Percentiles rank a stretch among this genome's conserved stretches.
These are phyloP conservation scores for Bombus consobrinus DNA, from an alignment of 1,140 invertebrate species.

Conservation along the genomic window DNA sequence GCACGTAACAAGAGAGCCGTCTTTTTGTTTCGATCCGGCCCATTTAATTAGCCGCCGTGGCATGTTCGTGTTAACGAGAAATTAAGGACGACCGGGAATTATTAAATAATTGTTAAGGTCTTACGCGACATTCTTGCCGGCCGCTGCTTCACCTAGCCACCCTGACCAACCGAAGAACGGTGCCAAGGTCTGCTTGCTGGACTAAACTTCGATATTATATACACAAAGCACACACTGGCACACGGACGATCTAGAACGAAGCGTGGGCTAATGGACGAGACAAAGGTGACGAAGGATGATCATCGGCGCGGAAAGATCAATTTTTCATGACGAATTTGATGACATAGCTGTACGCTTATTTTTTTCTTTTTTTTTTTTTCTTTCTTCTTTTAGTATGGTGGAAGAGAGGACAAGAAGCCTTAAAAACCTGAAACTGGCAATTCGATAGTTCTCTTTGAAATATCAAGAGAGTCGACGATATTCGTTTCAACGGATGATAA, in stretches of 20 bases:
- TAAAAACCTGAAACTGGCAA: not conserved
- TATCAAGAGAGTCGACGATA: not conserved
- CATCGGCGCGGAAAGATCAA: not conserved
- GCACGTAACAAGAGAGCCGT: not conserved
- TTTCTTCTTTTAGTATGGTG: not conserved
- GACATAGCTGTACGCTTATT: not conserved
- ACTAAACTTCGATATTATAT: conserved; percentile 43
- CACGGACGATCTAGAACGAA: conserved; percentile 5
- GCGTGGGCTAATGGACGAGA: conserved; percentile 12
- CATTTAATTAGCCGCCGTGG: conserved; percentile 40
- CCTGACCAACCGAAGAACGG: conserved; percentile 42
- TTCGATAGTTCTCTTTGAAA: not conserved
- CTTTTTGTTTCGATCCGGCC: conserved; percentile 3
- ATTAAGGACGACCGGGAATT: conserved; percentile 51
- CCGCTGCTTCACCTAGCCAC: conserved; percentile 34
- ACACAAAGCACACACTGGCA: not conserved
- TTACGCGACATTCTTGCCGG: conserved; percentile 22
- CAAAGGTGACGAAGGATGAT: not conserved
- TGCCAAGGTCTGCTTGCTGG: conserved; percentile 55
- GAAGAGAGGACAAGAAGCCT: not conserved
- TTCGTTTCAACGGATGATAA: too few relatives aligned
- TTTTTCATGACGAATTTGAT: not conserved
- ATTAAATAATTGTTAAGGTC: conserved; percentile 54
- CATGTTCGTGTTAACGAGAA: conserved; percentile 38
- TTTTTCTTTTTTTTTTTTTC: not conserved